These are phyloP conservation scores for Chaetorhynchus papuensis DNA, from an alignment of 2,113 vertebrate genomes.

Conservation along the genomic window DNA sequence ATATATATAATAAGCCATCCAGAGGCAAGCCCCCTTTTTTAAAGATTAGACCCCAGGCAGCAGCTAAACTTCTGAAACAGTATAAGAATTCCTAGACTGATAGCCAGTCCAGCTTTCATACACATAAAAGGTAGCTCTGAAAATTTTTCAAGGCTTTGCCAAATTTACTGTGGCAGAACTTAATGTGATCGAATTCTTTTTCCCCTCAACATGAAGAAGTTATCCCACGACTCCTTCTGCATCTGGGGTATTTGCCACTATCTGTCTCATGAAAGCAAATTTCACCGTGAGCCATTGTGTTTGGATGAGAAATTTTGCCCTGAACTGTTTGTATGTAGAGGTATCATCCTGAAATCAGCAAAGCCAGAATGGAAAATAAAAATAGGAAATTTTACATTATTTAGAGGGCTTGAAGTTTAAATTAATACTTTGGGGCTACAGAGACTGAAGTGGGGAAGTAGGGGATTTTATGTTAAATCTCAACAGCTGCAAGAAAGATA, in stretches of 20 bases:
- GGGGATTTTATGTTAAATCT: not conserved
- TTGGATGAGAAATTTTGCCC: not conserved
- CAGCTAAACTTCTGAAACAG: not conserved
- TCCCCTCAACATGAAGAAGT: not conserved
- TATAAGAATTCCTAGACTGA: not conserved
- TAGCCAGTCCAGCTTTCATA: not conserved
- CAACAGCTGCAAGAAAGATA: not conserved
- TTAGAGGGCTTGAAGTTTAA: not conserved
- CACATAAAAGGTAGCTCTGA: not conserved
- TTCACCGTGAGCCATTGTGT: not conserved
- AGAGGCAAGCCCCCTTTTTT: rapidly evolving
- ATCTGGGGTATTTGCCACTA: not conserved
- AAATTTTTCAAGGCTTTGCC: not conserved
- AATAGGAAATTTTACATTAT: not conserved
- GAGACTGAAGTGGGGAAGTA: not conserved
- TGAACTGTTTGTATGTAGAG: not conserved
- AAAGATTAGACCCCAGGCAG: not conserved
- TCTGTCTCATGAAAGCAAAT: not conserved
- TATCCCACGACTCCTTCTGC: rapidly evolving
- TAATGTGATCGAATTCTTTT: not conserved
- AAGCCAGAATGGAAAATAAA: not conserved
- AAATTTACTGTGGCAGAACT: not conserved
- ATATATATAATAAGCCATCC: not conserved
- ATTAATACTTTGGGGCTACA: not conserved
- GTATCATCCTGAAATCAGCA: not conserved